These are phyloP conservation scores for Cybosia mesomella DNA, from an alignment of 2,888 invertebrate genomes.

Conservation along the genomic window DNA sequence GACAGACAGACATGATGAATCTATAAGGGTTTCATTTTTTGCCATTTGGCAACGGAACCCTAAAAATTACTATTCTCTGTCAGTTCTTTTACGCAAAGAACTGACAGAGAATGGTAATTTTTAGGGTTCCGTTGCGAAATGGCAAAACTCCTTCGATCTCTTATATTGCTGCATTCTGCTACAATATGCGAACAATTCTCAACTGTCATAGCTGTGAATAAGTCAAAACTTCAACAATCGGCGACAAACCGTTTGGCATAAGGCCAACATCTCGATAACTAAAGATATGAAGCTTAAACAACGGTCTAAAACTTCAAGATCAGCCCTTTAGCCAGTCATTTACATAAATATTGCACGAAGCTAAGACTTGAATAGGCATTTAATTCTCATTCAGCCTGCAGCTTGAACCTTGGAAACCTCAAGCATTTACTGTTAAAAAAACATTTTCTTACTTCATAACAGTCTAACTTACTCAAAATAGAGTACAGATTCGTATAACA, in stretches of 20 bases:
- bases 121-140: no score
- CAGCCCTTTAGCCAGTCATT: constrained; percentile 58
- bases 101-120: no score
- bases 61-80: no score
- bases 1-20: no score
- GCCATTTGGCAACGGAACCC: no score
- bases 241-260: constrained; percentile 33
- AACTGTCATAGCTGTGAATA: constrained; percentile 10
- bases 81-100: no score
- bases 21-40: no score
- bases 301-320: constrained; percentile 52
- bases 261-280: constrained; percentile 38
- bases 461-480: constrained; percentile 22
- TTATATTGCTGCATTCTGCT: not conserved
- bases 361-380: constrained; percentile 70
- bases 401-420: constrained; percentile 45
- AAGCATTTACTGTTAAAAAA: constrained; percentile 15
- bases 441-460: not conserved
- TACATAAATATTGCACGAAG: constrained; percentile 70
- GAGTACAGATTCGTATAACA: constrained; percentile 28
- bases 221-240: constrained; percentile 29
- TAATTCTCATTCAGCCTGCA: constrained; percentile 70
- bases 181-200: constrained; percentile 4
- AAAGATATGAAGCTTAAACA: constrained; percentile 43
- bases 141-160: not conserved